Evolutionary conservation across 2,797 vertebrate species (phyloP).

Genomic region (Gambusia yucatana): DNA sequence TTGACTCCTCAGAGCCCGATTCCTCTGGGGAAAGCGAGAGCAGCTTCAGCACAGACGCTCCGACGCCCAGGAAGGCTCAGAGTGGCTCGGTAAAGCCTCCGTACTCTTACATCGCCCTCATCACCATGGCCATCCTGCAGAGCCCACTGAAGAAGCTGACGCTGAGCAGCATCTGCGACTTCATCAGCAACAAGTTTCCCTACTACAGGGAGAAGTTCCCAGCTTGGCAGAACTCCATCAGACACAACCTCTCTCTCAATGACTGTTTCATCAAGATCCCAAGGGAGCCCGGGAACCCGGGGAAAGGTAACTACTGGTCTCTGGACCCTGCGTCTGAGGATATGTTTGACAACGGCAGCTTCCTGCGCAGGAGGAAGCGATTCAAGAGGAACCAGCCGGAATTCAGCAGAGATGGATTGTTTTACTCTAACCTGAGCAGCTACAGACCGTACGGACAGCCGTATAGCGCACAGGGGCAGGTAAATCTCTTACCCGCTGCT

Average conservation of each 20-base stretch:
- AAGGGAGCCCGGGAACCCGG: constrained; percentile 88
- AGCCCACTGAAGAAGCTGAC: constrained; percentile 89
- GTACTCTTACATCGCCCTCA: constrained; percentile 93
- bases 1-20: constrained; percentile 73
- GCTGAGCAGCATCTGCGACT: constrained; percentile 91
- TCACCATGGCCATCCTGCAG: constrained; percentile 94
- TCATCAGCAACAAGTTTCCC: constrained; percentile 91
- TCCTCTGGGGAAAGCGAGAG: constrained; percentile 76
- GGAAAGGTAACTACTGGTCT: constrained; percentile 93
- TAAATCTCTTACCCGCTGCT: constrained; percentile 60
- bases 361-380: constrained; percentile 88
- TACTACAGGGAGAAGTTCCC: constrained; percentile 91
- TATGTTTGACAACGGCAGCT: constrained; percentile 95
- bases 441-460: constrained; percentile 73
- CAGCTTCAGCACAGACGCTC: constrained; percentile 68
- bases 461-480: constrained; percentile 69
- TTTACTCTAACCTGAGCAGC: constrained; percentile 72
- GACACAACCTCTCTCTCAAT: constrained; percentile 88
- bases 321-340: constrained; percentile 91
- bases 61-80: constrained; percentile 55
- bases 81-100: constrained; percentile 85
- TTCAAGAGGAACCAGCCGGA: constrained; percentile 86
- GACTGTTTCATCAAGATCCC: constrained; percentile 89
- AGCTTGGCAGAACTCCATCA: constrained; percentile 90
- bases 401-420: constrained; percentile 73